Conservation (phyloP, 2,113 vertebrate genomes). For the Oenanthe oenanthe region DNA sequence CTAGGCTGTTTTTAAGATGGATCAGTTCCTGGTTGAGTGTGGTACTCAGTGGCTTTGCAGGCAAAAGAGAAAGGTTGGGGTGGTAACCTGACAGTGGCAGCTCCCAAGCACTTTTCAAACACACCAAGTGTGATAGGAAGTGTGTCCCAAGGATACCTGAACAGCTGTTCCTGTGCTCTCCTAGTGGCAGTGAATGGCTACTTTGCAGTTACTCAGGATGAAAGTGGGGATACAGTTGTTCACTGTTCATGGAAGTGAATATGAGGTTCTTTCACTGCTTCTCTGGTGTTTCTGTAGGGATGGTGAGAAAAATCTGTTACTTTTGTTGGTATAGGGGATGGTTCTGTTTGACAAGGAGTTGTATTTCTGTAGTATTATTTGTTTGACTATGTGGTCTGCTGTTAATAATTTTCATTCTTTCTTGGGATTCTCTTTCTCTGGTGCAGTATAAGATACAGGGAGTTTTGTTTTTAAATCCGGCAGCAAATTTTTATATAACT, state of each 20-base stretch:
- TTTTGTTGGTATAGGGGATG: background rate
- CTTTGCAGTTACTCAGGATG: fast-evolving
- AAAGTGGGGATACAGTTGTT: background rate
- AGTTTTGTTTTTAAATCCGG: background rate
- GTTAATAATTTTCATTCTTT: background rate
- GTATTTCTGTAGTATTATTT: background rate
- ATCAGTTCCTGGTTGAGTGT: background rate
- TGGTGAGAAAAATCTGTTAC: background rate
- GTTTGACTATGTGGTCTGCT: background rate
- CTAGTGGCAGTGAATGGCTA: background rate
- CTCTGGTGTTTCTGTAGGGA: background rate
- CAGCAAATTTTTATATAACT: background rate
- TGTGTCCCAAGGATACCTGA: background rate
- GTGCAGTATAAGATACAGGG: background rate
- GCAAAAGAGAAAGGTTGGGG: background rate
- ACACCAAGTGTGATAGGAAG: background rate
- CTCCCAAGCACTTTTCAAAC: background rate
- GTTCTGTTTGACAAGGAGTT: background rate
- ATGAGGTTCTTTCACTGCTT: background rate
- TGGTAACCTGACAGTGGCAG: background rate
- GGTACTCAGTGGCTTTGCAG: background rate
- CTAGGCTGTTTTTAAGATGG: background rate
- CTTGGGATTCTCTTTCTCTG: background rate
- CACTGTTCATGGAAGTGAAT: background rate
- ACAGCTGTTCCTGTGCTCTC: background rate